Evolutionary conservation across 2,888 invertebrate species (phyloP).

Genomic region (Diplolepis rosae): DNA sequence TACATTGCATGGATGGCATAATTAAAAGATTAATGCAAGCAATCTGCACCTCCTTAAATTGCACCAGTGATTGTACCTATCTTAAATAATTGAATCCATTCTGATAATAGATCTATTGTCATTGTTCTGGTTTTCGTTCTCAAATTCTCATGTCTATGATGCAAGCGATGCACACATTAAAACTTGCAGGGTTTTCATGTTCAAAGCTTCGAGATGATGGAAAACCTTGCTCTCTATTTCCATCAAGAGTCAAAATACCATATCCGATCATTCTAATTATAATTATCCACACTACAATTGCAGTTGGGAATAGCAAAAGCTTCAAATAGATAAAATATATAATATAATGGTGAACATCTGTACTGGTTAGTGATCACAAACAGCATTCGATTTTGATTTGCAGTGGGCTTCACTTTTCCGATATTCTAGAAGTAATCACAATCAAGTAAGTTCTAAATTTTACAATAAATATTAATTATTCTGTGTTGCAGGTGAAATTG

Average conservation of each 20-base stretch:
- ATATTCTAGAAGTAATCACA: neutral
- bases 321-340: neutral
- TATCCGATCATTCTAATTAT: conserved; percentile 27
- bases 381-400: conserved; percentile 5
- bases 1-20: too few species aligned
- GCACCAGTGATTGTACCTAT: neutral
- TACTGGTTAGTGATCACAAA: neutral
- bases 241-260: conserved; percentile 3
- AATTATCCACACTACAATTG: neutral
- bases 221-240: conserved; percentile 1
- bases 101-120: neutral
- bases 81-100: neutral
- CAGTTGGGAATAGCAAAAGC: neutral
- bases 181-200: neutral
- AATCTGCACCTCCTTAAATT: too few species aligned
- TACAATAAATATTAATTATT: too few species aligned
- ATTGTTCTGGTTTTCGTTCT: neutral
- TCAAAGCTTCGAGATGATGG: conserved; percentile 7
- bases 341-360: neutral
- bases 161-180: neutral
- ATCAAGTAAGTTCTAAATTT: too few species aligned
- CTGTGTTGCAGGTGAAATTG: too few species aligned
- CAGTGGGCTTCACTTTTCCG: neutral
- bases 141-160: neutral
- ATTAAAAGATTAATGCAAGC: too few species aligned